Percentiles rank a stretch among this genome's conserved stretches.
These are phyloP conservation scores for Nomada fucata DNA, from an alignment of 2,888 invertebrate species.

Conservation along the genomic window DNA sequence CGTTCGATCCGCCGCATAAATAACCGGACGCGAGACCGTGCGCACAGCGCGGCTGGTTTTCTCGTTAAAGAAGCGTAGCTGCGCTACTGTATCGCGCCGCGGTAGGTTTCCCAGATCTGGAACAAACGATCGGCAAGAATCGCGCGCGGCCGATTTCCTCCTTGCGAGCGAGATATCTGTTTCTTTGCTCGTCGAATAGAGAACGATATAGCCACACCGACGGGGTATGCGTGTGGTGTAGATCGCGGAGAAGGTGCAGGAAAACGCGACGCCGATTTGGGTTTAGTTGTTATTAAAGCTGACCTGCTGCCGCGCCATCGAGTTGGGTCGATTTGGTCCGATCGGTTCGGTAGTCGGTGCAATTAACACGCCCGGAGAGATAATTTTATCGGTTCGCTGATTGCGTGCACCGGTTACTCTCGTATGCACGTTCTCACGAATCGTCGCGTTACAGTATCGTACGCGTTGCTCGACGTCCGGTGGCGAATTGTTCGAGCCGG, in stretches of 20 bases:
- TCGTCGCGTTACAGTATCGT: slow-evolving; percentile 5
- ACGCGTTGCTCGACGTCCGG: slow-evolving; percentile 19
- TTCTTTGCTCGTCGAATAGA: slow-evolving; percentile 30
- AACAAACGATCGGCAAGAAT: slow-evolving; percentile 65
- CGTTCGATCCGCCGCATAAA: slow-evolving; percentile 51
- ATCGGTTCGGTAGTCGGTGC: slow-evolving; percentile 42
- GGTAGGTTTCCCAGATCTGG: slow-evolving; percentile 70
- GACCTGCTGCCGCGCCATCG: not conserved
- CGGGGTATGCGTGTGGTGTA: not conserved
- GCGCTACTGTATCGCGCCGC: slow-evolving; percentile 59
- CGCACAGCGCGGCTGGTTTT: slow-evolving; percentile 1
- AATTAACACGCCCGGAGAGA: slow-evolving; percentile 52
- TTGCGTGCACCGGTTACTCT: not conserved
- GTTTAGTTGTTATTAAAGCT: slow-evolving; percentile 27
- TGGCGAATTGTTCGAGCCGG: not conserved
- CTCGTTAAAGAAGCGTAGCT: slow-evolving; percentile 56
- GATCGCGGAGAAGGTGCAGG: slow-evolving; percentile 40
- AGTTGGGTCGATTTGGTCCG: slow-evolving; percentile 44
- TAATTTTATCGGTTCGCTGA: slow-evolving; percentile 38
- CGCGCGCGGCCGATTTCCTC: slow-evolving; percentile 54
- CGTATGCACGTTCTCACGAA: not conserved
- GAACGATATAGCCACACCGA: not conserved
- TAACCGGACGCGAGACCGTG: slow-evolving; percentile 27
- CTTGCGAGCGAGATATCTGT: slow-evolving; percentile 51
- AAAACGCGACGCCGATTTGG: slow-evolving; percentile 16